Conservation (phyloP, 1,140 invertebrate species). For the Caerostris extrusa region DNA sequence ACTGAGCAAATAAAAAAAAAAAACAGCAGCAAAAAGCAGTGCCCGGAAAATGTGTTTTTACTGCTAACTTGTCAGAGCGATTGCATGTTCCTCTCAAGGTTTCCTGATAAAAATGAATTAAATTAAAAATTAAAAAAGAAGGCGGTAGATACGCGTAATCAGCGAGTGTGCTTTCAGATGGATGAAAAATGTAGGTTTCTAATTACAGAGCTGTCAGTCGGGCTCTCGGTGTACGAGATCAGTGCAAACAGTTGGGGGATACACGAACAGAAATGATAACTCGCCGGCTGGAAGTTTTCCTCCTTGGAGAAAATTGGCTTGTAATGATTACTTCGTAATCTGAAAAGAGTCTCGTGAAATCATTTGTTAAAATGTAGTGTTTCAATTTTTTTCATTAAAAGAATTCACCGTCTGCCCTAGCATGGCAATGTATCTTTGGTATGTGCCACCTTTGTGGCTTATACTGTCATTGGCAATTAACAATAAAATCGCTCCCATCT, state of each 20-base stretch:
- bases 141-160: background rate
- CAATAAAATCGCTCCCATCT: too few relatives aligned
- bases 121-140: constrained; percentile 3
- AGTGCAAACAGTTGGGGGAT: background rate
- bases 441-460: too few relatives aligned
- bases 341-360: too few relatives aligned
- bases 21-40: background rate
- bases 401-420: too few relatives aligned
- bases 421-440: too few relatives aligned
- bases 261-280: too few relatives aligned
- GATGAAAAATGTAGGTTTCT: constrained; percentile 24
- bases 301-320: too few relatives aligned
- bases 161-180: background rate
- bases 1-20: background rate
- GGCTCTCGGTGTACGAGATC: background rate
- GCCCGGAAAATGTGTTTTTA: background rate
- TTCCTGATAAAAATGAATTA: constrained; percentile 29
- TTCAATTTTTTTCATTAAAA: too few relatives aligned
- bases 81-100: background rate
- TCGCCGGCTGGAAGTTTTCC: too few relatives aligned
- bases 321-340: too few relatives aligned
- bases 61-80: background rate
- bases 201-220: background rate
- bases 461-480: too few relatives aligned
- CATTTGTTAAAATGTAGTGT: too few relatives aligned